phyloP scores from a whole-genome alignment of 2,888 invertebrate species.

The Rhagonycha fulva region DNA sequence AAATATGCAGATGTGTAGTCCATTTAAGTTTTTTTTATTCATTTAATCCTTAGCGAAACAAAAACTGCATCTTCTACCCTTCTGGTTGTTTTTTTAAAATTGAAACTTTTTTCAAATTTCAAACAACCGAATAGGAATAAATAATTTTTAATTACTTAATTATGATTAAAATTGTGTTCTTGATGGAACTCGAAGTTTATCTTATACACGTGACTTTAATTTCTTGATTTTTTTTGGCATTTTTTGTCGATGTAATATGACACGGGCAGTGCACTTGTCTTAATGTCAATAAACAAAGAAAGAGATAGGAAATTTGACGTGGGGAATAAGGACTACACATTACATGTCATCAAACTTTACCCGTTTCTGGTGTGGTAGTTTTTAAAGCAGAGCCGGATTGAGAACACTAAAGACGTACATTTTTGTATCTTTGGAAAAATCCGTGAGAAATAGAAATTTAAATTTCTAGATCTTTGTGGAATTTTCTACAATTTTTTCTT shows the following conservation, averaged over 20 bases:
- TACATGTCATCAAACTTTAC: constrained; percentile 14
- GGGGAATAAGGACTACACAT: not conserved
- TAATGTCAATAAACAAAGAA: constrained; percentile 4
- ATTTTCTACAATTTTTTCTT: no score
- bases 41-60: not conserved
- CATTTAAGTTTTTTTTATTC: constrained; percentile 2
- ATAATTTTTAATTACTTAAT: not conserved
- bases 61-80: constrained; percentile 6
- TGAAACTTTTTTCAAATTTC: not conserved
- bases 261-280: not conserved
- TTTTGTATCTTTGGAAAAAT: no score
- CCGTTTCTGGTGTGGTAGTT: constrained; percentile 16
- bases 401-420: not conserved
- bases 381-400: not conserved
- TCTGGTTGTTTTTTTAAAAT: not conserved
- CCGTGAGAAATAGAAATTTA: no score
- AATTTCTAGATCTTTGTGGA: no score
- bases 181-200: not conserved
- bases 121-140: not conserved
- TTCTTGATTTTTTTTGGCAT: not conserved
- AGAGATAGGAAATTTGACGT: not conserved
- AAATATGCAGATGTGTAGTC: constrained; percentile 19
- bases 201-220: not conserved
- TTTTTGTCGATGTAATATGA: constrained; percentile 1
- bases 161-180: not conserved